Evolutionary conservation across 2,888 invertebrate genomes (phyloP).

Genomic region (Ellobium chinense): DNA sequence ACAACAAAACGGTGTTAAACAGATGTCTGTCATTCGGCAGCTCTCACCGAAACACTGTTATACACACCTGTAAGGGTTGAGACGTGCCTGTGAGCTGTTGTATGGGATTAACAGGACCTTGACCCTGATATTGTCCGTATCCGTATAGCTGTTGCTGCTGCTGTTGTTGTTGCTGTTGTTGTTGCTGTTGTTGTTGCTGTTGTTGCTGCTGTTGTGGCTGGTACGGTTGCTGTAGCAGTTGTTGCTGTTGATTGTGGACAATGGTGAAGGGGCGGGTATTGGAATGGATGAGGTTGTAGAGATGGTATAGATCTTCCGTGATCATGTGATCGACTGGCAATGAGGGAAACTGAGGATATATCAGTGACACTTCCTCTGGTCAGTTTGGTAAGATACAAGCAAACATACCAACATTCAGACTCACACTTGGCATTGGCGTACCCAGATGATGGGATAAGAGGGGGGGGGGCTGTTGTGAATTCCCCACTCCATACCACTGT

Average conservation of each 20-base stretch:
- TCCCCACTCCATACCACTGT: too few relatives aligned
- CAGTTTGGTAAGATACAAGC: too few relatives aligned
- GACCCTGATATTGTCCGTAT: neutral
- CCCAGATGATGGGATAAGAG: too few relatives aligned
- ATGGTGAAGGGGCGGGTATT: neutral
- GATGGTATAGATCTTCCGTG: neutral
- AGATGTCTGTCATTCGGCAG: too few relatives aligned
- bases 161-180: neutral
- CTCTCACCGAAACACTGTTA: neutral
- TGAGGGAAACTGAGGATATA: too few relatives aligned
- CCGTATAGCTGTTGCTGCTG: neutral
- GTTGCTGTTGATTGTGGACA: neutral
- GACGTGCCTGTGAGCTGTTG: constrained; percentile 11
- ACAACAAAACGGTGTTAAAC: too few relatives aligned
- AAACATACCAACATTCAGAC: too few relatives aligned
- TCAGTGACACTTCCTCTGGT: too few relatives aligned
- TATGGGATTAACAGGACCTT: neutral
- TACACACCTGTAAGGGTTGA: neutral
- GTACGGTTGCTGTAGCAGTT: neutral
- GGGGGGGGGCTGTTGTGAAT: too few relatives aligned
- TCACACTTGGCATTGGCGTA: too few relatives aligned
- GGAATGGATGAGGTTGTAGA: constrained; percentile 2
- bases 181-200: constrained; percentile 6
- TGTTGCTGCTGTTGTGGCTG: neutral
- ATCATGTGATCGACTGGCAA: too few relatives aligned